Base-by-base conservation (phyloP, 35 echinoderm and acorn worm species). In the Strongylocentrotus purpuratus region DNA sequence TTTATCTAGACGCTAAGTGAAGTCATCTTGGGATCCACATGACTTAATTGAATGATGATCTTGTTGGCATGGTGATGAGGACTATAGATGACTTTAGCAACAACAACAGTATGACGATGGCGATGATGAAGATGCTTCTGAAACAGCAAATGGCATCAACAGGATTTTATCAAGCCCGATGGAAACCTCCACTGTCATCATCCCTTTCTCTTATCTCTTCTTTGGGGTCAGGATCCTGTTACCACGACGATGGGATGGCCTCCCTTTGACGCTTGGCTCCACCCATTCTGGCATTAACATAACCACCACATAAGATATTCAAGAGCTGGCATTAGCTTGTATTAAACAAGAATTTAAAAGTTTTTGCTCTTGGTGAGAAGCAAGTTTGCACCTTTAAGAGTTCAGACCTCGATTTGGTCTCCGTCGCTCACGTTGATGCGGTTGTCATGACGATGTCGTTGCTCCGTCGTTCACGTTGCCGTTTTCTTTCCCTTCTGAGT, bases 401-500 rank as follows among this genome's bases (percentile, higher is more conserved):
- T 78, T n/a, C 65, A 78, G 20, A 78, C 28, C 65, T 78, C 28
- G 6, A 22, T 78, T 78, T 28, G 20, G 65, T n/a, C 20, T n/a
- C 65, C 28, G 65, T 22, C 28, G 22, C 20, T 78, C 65, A 5
- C n/a, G 28, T 28, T 78, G 87, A 89, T 89, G 85, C 31, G 85
- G 94, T 95, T 95, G 97, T 98, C 97, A 98, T 97, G 97, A 98
- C 35, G 96, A 96, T 45, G 95, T 96, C 8, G 97, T 45, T 55
- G 98, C 96, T 28, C 95, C 96, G 41, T 90, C 95, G 31, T 95
- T 93, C 33, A 95, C 95, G 86, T 88, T 91, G 35, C 96, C 95
- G 33, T 96, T 91, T 41, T 99, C 97, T 91, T 98, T 99, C 9
- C 95, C 98, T 35, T 99, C 98, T 86, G 98, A 99, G 93, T 99